Evolutionary conservation across 2,888 invertebrate species (phyloP).

Genomic region (Plutella xylostella): DNA sequence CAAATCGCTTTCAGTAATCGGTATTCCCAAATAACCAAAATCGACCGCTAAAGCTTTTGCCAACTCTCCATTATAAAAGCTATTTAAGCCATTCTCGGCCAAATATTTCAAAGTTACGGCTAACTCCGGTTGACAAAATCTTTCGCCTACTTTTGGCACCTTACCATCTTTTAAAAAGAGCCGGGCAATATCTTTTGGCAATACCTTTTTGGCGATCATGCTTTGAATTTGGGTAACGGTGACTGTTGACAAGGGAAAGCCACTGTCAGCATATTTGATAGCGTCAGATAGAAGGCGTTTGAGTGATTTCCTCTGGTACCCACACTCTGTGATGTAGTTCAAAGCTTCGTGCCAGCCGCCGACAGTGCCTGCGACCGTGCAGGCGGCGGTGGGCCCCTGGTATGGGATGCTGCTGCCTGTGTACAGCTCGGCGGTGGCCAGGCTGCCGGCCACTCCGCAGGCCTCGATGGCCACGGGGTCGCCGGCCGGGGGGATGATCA

Average conservation of each 20-base stretch:
- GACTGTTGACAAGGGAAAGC: slow-evolving; percentile 37
- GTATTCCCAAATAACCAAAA: slow-evolving; percentile 38
- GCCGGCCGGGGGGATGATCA: slow-evolving; percentile 47
- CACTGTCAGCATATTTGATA: slow-evolving; percentile 48
- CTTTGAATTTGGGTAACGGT: slow-evolving; percentile 13
- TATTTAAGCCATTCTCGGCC: slow-evolving; percentile 39
- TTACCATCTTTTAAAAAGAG: slow-evolving; percentile 34
- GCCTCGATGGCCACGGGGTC: slow-evolving; percentile 53
- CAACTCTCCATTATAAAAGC: slow-evolving; percentile 48
- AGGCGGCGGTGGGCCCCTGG: slow-evolving; percentile 43
- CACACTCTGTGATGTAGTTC: slow-evolving; percentile 44
- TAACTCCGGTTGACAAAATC: slow-evolving; percentile 38
- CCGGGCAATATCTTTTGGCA: slow-evolving; percentile 26
- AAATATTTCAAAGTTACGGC: slow-evolving; percentile 38
- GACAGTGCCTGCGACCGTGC: slow-evolving; percentile 51
- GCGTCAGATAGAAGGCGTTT: slow-evolving; percentile 43
- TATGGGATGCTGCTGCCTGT: slow-evolving; percentile 35
- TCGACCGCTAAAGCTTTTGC: slow-evolving; percentile 44
- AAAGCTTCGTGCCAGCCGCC: slow-evolving; percentile 59
- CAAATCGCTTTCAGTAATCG: slow-evolving; percentile 46
- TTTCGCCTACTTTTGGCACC: slow-evolving; percentile 35
- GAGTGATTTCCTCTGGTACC: slow-evolving; percentile 37
- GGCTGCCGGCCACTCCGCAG: slow-evolving; percentile 46
- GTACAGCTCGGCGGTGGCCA: slow-evolving; percentile 40
- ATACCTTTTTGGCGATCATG: background rate